Evolutionary conservation across 2,797 vertebrate genomes (phyloP), one percentile per base, ranked within the genome.

Genomic region (Melopsittacus undulatus): DNA sequence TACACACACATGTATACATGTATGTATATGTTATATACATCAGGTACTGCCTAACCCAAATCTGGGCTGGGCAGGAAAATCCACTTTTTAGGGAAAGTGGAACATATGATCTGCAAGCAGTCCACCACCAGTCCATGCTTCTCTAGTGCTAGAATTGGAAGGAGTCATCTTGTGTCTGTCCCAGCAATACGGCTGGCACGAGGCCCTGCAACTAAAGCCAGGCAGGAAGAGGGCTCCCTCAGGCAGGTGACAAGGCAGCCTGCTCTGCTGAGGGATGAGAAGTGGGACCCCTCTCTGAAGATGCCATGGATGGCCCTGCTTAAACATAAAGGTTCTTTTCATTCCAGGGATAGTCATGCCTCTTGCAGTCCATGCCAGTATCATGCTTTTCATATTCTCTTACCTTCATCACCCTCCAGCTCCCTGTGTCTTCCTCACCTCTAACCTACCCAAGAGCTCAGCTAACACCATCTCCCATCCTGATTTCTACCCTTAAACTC

Each of bases 351-450:
- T 54, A 94, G 57, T 73, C 95, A 97, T 96, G 93, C 86, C 95
- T 96, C 87, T 95, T 96, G 77, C 95, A 96, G 66, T 96, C 69
- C 97, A 97, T 96, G 95, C 95, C 94, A 89, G 67, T 91, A 85
- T 94, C 95, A 97, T 96, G 94, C 93, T 94, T 96, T 94, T 91
- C 42, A 72, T 73, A 76, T 57, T 75, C 49, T 97, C 95, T 97
- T 95, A 90, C 91, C 94, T 96, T 87, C n/a, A 46, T 89, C 46
- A 94, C 87, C 77, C 78, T 94, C n/a, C 84, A 91, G 46, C 43
- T 80, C 52, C 66, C 62, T 57, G 20, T 4, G 45, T 54, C 73
- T 57, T 34, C 68, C 20, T 74, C 26, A 48, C 13, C 45, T 89
- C 49, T 67, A 67, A 72, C 15, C 21, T 87, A 78, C 29, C 23